Evolutionary conservation across 2,888 invertebrate species (phyloP).

Genomic region (Pheosia gnoma): DNA sequence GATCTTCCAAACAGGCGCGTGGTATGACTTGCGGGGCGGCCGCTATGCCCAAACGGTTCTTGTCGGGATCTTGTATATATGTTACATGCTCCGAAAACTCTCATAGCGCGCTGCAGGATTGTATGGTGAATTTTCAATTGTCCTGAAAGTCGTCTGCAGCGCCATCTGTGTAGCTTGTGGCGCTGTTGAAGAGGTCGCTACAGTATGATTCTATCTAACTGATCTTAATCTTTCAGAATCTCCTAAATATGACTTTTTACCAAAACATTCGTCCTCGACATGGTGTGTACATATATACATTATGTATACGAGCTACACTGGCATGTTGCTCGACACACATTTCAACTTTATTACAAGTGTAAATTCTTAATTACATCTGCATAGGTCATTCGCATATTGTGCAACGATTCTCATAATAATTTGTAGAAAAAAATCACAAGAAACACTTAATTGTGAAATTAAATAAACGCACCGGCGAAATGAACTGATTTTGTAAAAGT

Average conservation of each 20-base stretch:
- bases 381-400: conserved; percentile 9
- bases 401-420: conserved; percentile 15
- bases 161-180: too few relatives aligned
- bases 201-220: too few relatives aligned
- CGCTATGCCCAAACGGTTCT: too few relatives aligned
- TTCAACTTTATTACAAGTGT: conserved; percentile 11
- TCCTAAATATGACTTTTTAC: conserved; percentile 5
- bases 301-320: not conserved
- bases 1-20: too few relatives aligned
- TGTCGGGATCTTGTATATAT: too few relatives aligned
- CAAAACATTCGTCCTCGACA: conserved; percentile 13
- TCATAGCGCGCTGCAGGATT: too few relatives aligned
- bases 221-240: too few relatives aligned
- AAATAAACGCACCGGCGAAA: conserved; percentile 5
- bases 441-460: conserved; percentile 15
- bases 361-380: conserved; percentile 16
- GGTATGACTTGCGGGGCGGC: too few relatives aligned
- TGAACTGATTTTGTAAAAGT: conserved; percentile 9
- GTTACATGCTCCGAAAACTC: too few relatives aligned
- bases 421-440: conserved; percentile 12
- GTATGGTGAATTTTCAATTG: too few relatives aligned
- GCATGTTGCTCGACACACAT: conserved; percentile 10
- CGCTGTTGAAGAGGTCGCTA: too few relatives aligned
- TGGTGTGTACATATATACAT: not conserved
- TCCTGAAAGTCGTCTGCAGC: too few relatives aligned